phyloP scores from a whole-genome alignment of 2,113 vertebrate genomes.

The Hippoglossus stenolepis region DNA sequence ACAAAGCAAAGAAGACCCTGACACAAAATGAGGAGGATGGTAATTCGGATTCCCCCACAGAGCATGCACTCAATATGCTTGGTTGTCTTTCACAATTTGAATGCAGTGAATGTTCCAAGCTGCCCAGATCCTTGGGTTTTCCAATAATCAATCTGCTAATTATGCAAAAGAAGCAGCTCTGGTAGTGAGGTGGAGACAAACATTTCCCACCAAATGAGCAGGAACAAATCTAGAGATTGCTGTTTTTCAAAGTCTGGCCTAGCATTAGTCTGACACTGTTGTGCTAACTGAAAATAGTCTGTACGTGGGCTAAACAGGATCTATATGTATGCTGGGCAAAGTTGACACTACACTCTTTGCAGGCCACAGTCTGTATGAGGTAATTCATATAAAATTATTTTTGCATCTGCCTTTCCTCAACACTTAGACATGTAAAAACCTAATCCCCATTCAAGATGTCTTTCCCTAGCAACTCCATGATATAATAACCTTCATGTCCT shows the following conservation, averaged over 20 bases:
- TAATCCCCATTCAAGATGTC: background rate
- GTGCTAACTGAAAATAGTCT: background rate
- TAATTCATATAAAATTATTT: background rate
- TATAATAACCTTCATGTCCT: background rate
- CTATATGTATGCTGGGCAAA: background rate
- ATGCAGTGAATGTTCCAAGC: constrained; percentile 54
- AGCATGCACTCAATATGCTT: constrained; percentile 86
- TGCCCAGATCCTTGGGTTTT: constrained; percentile 47
- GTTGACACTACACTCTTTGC: background rate
- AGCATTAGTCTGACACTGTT: background rate
- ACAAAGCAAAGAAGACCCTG: constrained; percentile 94
- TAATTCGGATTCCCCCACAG: constrained; percentile 83
- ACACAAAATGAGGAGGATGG: constrained; percentile 93
- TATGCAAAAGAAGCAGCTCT: constrained; percentile 56
- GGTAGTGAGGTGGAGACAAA: constrained; percentile 62
- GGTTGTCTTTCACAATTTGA: constrained; percentile 49
- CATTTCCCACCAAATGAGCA: constrained; percentile 74
- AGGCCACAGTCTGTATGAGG: background rate
- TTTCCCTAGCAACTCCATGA: background rate
- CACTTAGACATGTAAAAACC: background rate
- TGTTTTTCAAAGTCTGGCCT: background rate
- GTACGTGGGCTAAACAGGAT: background rate
- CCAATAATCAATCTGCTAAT: constrained; percentile 56
- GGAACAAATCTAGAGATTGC: constrained; percentile 62
- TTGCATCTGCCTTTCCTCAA: background rate